Evolutionary conservation across 1,140 invertebrate genomes (phyloP).

Genomic region (Drosophila kanapiae): DNA sequence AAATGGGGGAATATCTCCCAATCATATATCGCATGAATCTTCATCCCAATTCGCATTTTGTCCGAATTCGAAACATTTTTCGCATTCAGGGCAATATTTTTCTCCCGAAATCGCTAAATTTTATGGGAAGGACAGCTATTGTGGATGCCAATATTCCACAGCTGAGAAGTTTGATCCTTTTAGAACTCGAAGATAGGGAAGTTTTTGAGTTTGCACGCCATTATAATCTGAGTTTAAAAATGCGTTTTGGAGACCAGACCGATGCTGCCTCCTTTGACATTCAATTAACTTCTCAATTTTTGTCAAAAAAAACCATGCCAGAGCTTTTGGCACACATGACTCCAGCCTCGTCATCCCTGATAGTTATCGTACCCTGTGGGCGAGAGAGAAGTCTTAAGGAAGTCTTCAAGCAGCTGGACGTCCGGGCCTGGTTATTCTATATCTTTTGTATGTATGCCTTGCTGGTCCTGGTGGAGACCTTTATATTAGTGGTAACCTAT

Average conservation of each 20-base stretch:
- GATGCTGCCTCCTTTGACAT: neutral
- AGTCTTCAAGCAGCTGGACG: neutral
- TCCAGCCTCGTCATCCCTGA: neutral
- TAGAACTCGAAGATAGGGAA: neutral
- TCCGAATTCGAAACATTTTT: neutral
- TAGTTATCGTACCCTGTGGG: neutral
- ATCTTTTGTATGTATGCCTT: conserved; percentile 1
- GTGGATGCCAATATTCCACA: neutral
- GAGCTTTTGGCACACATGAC: neutral
- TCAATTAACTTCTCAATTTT: neutral
- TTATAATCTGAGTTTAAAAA: neutral
- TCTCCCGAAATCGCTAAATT: neutral
- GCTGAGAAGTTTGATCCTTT: too few species aligned
- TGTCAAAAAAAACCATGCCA: neutral
- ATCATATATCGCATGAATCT: conserved; percentile 6
- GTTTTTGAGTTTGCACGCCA: conserved; percentile 1
- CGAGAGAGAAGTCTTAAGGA: neutral
- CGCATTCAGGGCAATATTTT: neutral
- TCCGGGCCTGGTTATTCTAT: neutral
- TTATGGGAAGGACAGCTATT: neutral
- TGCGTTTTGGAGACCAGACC: neutral
- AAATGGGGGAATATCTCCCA: neutral
- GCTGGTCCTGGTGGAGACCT: conserved; percentile 10
- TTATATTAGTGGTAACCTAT: conserved; percentile 1
- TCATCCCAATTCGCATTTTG: conserved; percentile 11